Evolutionary conservation across 1,140 invertebrate genomes (phyloP).

Genomic region (Phortica variegata): DNA sequence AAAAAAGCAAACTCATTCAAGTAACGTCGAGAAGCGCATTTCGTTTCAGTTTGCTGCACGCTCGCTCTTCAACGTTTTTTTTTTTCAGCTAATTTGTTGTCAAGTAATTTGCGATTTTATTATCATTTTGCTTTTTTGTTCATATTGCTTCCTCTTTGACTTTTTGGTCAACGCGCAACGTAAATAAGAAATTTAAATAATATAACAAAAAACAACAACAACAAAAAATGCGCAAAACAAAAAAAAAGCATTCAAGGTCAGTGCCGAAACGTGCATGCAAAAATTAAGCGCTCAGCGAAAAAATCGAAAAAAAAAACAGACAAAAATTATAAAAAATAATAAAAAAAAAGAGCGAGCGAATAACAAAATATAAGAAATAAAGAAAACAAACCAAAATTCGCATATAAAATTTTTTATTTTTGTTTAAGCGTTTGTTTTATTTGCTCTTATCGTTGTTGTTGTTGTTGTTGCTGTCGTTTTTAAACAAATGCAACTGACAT

Average conservation of each 20-base stretch:
- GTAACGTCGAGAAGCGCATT: no score
- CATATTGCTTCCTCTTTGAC: constrained; percentile 42
- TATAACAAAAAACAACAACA: constrained; percentile 32
- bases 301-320: no score
- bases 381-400: constrained; percentile 10
- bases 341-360: constrained; percentile 22
- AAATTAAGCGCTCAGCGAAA: constrained; percentile 48
- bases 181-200: constrained; percentile 34
- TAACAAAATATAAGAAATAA: constrained; percentile 31
- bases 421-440: no score
- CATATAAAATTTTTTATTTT: no score
- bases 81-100: constrained; percentile 14
- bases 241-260: constrained; percentile 53
- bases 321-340: constrained; percentile 7
- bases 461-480: no score
- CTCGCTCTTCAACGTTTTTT: no score
- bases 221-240: constrained; percentile 33
- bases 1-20: no score
- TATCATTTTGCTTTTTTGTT: constrained; percentile 25
- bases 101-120: constrained; percentile 24
- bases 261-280: constrained; percentile 52
- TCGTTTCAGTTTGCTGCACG: no score
- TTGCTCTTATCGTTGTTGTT: no score
- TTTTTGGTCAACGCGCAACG: constrained; percentile 28
- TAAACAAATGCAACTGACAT: no score